Base-by-base conservation (phyloP, 2,888 invertebrate species). In the Xanthorhoe designata region DNA sequence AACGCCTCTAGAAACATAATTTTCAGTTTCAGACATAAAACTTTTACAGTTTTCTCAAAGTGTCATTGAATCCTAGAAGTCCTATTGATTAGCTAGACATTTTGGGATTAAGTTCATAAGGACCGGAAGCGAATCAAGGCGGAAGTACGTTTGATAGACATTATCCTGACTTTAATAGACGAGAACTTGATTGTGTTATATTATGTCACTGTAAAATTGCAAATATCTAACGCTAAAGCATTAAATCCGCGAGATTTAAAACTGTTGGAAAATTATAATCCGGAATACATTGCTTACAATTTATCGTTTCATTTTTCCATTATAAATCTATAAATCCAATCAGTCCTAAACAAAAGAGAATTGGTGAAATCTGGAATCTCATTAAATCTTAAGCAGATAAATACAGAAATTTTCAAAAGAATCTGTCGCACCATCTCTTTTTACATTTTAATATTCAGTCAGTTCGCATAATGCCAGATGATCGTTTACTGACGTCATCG, bases 401-500 rank as follows among this genome's bases (percentile, higher is more conserved):
- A 6, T 47, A 15, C 35, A 45, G 52, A 42, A 58, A 52, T 35
- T 51, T 52, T 60, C 56, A 50, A 59, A 63, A 50, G 35, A 61
- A 19, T 61, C 24, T 13, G 18, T 32, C 4, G 45, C 53, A 15
- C 64, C 59, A 69, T 54, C 53, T 73, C 67, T 69, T 67, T 69
- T 73, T 70, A 70, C 62, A 72, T 71, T 75, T 76, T 64, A 75
- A 72, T 74, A 66, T 75, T 71, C 72, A 66, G 62, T 57, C 64
- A 53, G 29, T 60, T 61, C 57, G 61, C 69, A 71, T 77, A n/a
- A 71, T 68, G 64, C 66, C 61, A 68, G 70, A 75, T 78, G 73
- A 76, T 79, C 75, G 66, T 72, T 78, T 69, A 75, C 75, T 70
- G 76, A 69, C 75, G 75, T 72, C 76, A 70, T 80, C 77, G 79